phyloP scores from a whole-genome alignment of 2,113 vertebrate species.

The Podiceps cristatus region DNA sequence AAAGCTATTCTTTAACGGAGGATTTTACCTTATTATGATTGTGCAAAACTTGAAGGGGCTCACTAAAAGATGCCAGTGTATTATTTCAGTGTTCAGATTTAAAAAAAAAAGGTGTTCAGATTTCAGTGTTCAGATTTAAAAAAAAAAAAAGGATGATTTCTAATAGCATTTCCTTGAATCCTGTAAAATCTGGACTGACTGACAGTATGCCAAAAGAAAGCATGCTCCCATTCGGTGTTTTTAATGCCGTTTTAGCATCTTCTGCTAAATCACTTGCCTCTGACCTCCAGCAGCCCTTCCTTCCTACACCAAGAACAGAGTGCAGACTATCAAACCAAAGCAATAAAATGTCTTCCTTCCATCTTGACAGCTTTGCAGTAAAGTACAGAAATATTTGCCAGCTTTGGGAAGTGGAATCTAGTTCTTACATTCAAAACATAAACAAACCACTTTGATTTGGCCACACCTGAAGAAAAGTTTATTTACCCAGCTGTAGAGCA shows the following conservation, averaged over 20 bases:
- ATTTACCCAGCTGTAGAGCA: not conserved
- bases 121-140: no score
- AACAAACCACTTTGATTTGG: not conserved
- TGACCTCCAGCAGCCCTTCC: not conserved
- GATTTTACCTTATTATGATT: not conserved
- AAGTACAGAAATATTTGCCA: not conserved
- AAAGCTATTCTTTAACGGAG: not conserved
- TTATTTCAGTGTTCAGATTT: not conserved
- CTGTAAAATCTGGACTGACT: not conserved
- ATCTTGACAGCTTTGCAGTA: not conserved
- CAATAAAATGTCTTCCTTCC: not conserved
- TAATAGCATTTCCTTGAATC: not conserved
- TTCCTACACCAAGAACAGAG: not conserved
- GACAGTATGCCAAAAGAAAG: not conserved
- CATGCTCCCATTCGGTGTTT: not conserved
- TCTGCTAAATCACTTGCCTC: not conserved
- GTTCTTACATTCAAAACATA: not conserved
- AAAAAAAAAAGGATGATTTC: not conserved
- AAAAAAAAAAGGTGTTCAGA: not conserved
- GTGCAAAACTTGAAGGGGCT: not conserved
- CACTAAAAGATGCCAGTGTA: accelerated
- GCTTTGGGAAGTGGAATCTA: not conserved
- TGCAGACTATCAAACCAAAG: not conserved
- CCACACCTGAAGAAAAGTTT: not conserved
- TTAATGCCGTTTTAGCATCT: not conserved